Evolutionary conservation across 2,888 invertebrate genomes (phyloP), one percentile per base, ranked within the genome.

Genomic region (Trissolcus japonicus): DNA sequence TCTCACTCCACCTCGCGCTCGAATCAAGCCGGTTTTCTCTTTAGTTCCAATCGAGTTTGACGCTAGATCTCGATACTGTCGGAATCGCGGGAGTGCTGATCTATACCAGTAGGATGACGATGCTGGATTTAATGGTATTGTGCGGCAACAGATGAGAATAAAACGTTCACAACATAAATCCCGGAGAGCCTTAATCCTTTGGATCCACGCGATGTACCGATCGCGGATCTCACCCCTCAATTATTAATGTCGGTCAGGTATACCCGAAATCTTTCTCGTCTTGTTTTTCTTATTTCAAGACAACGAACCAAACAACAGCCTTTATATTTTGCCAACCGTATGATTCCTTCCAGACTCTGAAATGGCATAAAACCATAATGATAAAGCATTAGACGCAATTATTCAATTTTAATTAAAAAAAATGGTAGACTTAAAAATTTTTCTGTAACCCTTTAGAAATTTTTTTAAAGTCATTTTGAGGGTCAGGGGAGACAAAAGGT

Each of bases 31-130:
- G 78, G 74, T 78, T 79, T 35, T 72, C 75, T 62, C 60, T 76
- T 61, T 62, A 81, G 81, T 82, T 84, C 82, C 82, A 83, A 86
- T 87, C 85, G 81, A 85, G 84, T 86, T 87, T 87, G 87, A 87
- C 87, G 85, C 83, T 85, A 85, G 86, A 87, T 87, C 85, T 81
- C 82, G 87, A 87, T 86, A 86, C 84, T 83, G 86, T 86, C 85
- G 79, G 80, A 80, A 72, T 78, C 75, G 73, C 75, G 80, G 82
- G 83, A 82, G 72, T 83, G 81, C 82, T 81, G 83, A 83, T 85
- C 83, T 82, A 35, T 35, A 79, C 73, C 77, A 77, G 78, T 69
- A 56, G 76, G 63, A 83, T 81, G 80, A 80, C 86, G 86, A 83
- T 86, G 85, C 86, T 82, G 81, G 82, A 86, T 86, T 77, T 86